phyloP scores from a whole-genome alignment of 2,888 invertebrate species.

The Heliconius sara region DNA sequence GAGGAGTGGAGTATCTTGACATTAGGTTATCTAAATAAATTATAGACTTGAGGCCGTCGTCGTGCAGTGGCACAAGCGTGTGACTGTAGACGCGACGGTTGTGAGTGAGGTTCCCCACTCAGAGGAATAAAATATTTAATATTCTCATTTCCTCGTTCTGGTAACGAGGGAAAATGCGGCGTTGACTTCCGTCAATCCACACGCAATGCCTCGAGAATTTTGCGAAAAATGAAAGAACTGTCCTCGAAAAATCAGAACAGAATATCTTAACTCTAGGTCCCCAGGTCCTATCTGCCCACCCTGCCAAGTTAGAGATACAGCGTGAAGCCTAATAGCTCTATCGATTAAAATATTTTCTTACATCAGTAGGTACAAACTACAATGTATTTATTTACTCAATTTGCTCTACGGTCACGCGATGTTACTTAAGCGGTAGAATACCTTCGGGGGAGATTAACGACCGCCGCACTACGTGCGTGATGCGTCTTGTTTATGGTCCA shows the following conservation, averaged over 20 bases:
- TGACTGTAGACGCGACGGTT: not conserved
- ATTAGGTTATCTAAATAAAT: no score
- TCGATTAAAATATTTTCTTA: not conserved
- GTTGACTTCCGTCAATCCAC: not conserved
- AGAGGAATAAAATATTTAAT: no score
- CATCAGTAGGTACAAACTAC: not conserved
- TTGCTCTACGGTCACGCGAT: constrained; percentile 10
- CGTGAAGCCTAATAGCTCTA: no score
- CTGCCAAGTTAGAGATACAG: no score
- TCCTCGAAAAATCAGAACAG: no score
- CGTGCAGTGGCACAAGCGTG: not conserved
- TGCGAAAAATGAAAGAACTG: no score
- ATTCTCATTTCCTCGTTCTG: not conserved
- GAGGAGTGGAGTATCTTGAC: no score
- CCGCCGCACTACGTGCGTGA: not conserved
- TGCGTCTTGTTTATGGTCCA: constrained; percentile 1
- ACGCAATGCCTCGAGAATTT: not conserved
- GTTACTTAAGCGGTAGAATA: constrained; percentile 4
- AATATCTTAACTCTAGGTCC: no score
- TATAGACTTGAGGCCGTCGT: not conserved
- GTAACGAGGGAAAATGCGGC: not conserved
- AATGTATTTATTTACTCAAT: not conserved
- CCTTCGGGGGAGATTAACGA: constrained; percentile 9
- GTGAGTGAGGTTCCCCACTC: not conserved
- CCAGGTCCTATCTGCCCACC: no score